Conservation (phyloP, 2,888 invertebrate genomes). For the Eumerus sabulonum region DNA sequence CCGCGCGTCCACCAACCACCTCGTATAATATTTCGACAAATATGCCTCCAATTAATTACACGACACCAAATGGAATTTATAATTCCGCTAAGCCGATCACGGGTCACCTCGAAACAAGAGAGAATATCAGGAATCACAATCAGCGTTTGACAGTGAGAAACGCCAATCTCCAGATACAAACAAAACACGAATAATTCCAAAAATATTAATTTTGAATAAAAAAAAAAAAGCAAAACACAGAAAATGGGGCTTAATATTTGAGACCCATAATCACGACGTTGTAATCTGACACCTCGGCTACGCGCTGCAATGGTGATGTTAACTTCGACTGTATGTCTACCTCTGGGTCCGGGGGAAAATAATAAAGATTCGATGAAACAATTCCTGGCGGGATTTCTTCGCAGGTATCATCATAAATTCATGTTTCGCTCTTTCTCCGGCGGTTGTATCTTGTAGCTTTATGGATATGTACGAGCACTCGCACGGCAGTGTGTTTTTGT, state of each 20-base stretch:
- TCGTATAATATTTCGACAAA: slow-evolving; percentile 69
- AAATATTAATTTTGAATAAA: slow-evolving; percentile 56
- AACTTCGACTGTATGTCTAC: slow-evolving; percentile 13
- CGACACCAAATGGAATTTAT: slow-evolving; percentile 57
- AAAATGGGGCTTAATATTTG: slow-evolving; percentile 60
- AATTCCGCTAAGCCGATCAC: slow-evolving; percentile 23
- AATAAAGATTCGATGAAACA: slow-evolving; percentile 60
- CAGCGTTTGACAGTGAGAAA: slow-evolving; percentile 60
- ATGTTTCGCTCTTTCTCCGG: slow-evolving; percentile 10
- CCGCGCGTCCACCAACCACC: slow-evolving; percentile 32
- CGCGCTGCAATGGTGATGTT: slow-evolving; percentile 26
- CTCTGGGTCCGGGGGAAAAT: slow-evolving; percentile 38
- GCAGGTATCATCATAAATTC: slow-evolving; percentile 64
- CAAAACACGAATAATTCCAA: slow-evolving; percentile 64
- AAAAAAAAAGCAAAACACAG: background rate
- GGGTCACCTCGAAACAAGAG: slow-evolving; percentile 11
- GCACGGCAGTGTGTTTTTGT: background rate
- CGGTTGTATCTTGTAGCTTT: background rate
- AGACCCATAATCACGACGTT: slow-evolving; percentile 65
- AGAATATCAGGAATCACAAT: slow-evolving; percentile 56
- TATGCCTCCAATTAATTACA: slow-evolving; percentile 65
- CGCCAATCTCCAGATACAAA: slow-evolving; percentile 59
- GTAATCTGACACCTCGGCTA: slow-evolving; percentile 65
- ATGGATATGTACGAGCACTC: slow-evolving; percentile 19
- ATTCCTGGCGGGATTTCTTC: slow-evolving; percentile 65